phyloP scores from a whole-genome alignment of 2,113 vertebrate species.

The Oophaga pumilio region DNA sequence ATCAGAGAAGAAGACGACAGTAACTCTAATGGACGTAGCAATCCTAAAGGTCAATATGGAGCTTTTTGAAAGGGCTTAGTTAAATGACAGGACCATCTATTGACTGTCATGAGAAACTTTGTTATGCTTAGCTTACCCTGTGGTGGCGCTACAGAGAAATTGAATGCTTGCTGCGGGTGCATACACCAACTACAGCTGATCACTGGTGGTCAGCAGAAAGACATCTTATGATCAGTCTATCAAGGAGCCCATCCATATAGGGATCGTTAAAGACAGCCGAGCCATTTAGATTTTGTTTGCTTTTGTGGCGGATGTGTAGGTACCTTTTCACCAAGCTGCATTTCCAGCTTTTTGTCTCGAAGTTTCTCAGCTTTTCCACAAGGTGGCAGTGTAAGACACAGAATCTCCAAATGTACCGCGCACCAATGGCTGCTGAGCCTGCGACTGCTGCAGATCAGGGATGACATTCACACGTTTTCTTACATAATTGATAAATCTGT shows the following conservation, averaged over 20 bases:
- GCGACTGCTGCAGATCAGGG: background rate
- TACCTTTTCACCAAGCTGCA: background rate
- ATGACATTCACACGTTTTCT: background rate
- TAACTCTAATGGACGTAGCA: too few relatives aligned
- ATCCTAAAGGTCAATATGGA: too few relatives aligned
- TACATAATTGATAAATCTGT: background rate
- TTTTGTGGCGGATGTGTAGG: background rate
- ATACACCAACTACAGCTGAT: background rate
- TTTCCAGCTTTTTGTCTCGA: background rate
- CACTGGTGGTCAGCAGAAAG: background rate
- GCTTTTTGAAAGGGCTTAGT: too few relatives aligned
- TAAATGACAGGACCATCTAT: too few relatives aligned
- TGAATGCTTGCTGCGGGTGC: background rate
- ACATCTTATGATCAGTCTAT: background rate
- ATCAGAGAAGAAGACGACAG: too few relatives aligned
- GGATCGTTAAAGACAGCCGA: too few relatives aligned
- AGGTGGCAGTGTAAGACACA: constrained; percentile 28
- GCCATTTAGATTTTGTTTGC: background rate
- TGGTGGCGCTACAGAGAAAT: background rate
- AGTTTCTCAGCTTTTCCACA: background rate
- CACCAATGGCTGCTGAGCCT: background rate
- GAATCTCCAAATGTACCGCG: background rate
- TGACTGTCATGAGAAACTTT: background rate
- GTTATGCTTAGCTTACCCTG: background rate
- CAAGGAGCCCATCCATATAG: background rate